Base-by-base conservation (phyloP, 2,797 vertebrate species). In the Diplodus sargus region DNA sequence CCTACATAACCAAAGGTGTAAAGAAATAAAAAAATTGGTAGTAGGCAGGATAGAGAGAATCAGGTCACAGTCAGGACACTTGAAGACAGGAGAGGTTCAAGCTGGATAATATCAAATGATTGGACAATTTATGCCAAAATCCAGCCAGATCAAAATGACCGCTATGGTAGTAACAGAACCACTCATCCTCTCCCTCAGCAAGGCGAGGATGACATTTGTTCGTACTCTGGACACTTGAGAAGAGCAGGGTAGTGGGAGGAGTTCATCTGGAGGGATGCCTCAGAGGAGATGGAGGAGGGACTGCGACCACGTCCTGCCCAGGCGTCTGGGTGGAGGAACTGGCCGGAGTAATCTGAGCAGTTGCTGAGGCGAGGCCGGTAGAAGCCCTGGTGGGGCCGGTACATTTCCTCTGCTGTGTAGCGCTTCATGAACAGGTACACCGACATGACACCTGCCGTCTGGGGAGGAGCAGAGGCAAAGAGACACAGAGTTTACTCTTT, bases 401-500 rank as follows among this genome's bases (percentile, higher is more conserved):
- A 98, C 79, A 97, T 94, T 76, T 97, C 97, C 90, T 97, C 97
- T 0, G 96, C 96, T 0, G 96, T 96, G 93, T 98, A 98, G 25
- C 97, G 92, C 92, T 98, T 98, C 97, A 98, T 97, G 93, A 98
- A 98, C 79, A 98, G 93, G 89, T 98, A 97, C 48, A 98, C 97
- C 0, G 97, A 97, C 97, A 98, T 97, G 85, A 98, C 97, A 3
- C 97, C 97, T 0, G 97, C 97, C 0, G 95, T 95, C 97, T 98
- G 93, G 49, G 68, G 17, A 39, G 17, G 63, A 18, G 52, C 1
- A 18, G 14, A 52, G 20, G 17, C 0, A 39, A 53, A 54, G 18
- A 39, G 4, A 65, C 15, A 49, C 16, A 70, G 16, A 45, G 52
- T 30, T 77, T 12, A 69, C 2, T 68, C 0, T 43, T 9, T 3